Conservation (phyloP, 1,140 invertebrate genomes). For the Thaumetopoea pityocampa region DNA sequence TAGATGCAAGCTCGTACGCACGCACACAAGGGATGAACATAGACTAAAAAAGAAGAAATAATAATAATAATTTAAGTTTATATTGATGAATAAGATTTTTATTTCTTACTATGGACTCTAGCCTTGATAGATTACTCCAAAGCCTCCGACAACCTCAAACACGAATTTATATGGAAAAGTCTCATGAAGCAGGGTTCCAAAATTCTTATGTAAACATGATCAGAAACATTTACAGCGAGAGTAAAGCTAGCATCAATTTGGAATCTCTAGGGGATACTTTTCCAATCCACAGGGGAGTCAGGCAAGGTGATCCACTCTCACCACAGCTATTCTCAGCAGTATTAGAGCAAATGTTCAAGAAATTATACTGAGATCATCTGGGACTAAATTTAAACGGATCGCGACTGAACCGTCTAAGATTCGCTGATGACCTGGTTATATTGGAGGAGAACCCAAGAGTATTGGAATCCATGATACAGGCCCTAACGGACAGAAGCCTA, state of each 20-base stretch:
- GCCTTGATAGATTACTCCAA: no score
- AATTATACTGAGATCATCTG: no score
- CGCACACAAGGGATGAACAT: no score
- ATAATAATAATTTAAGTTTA: no score
- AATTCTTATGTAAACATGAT: constrained; percentile 2
- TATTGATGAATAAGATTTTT: no score
- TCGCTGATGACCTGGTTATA: constrained; percentile 35
- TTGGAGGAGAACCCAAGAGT: constrained; percentile 14
- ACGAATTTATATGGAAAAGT: no score
- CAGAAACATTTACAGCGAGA: constrained; percentile 3
- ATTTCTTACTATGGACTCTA: no score
- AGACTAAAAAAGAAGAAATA: no score
- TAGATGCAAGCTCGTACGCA: no score
- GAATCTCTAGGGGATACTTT: background rate
- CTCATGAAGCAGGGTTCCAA: no score
- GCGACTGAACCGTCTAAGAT: constrained; percentile 31
- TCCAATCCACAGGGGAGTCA: background rate
- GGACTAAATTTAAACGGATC: constrained; percentile 22
- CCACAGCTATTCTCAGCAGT: constrained; percentile 1
- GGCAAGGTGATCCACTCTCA: background rate
- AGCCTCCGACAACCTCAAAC: no score
- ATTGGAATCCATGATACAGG: constrained; percentile 17
- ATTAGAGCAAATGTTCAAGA: background rate
- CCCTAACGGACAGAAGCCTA: constrained; percentile 6
- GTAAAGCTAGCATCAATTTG: background rate